Evolutionary conservation across 2,113 vertebrate genomes (phyloP), one percentile per base, ranked within the genome.

Genomic region (Fregata magnificens): DNA sequence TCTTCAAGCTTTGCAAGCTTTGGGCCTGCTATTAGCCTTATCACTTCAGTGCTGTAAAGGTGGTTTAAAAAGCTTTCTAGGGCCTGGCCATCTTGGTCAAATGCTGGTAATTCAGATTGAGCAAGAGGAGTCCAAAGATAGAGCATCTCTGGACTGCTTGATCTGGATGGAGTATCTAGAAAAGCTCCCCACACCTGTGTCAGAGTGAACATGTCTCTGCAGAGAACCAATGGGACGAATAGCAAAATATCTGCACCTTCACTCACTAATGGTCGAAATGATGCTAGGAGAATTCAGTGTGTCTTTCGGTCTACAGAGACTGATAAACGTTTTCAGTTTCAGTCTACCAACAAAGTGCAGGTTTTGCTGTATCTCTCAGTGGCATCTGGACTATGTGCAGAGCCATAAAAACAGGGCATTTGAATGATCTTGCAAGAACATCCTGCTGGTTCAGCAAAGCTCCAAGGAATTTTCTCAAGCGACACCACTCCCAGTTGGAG

Each of bases 341-440:
- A 94, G 63, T 36, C 73, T 82, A 72, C 91, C 47, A 42, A 95
- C 84, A 90, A 96, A 95, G 74, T 77, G 94, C 88, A 90, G 89
- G 89, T 97, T 93, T 97, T 87, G 93, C 97, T 96, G 83, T 96
- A 91, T 94, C 89, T 95, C 89, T 95, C 84, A 82, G 84, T 96
- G 95, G 94, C 95, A 96, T 95, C 95, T 94, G 97, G 91, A 78
- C 93, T 94, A 80, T 29, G 91, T 93, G 89, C 86, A 96, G n/a
- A 86, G 93, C 91, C 86, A 85, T 95, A 97, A 97, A 95, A 97
- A 73, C 0, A 2, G 91, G 93, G 87, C 78, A 91, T 94, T 95
- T 96, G 95, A 95, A 95, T 95, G 89, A 95, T 96, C 93, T 96
- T 91, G 93, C 95, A 94, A 87, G 93, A 93, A 83, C 67, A 58